Evolutionary conservation across 2,797 vertebrate species (phyloP), one percentile per base, ranked within the genome.

Genomic region (Nannoperca australis): DNA sequence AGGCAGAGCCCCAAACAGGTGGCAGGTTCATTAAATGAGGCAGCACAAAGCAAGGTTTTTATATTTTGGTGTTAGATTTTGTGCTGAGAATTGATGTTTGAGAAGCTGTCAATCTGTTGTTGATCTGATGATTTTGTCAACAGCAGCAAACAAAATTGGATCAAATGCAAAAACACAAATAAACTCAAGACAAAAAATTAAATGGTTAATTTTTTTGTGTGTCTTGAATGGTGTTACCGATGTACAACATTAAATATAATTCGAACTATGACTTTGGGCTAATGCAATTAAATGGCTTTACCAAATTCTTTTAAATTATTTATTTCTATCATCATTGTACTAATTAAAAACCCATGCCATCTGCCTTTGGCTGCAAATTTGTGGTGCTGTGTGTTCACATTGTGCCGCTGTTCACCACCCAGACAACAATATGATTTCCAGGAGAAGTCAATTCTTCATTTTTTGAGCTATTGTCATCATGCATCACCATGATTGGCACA

Each of bases 341-440:
- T 38, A 13, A 73, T 34, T 45, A 56, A 50, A 61, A 18, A 64
- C 27, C 18, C 34, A 40, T 17, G 15, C 40, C 51, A 64, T 73
- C 60, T 73, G 61, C 24, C 34, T 38, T 18, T 38, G 61, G 15
- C 42, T 44, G 54, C 18, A 42, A 30, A 27, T 40, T 24, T 30
- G n/a, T 50, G 6, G 22, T 15, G 60, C 22, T 14, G 30, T 27
- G 51, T 56, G 45, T 67, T 51, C 7, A 60, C 36, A 51, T 59
- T 1, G 15, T 59, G 34, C 38, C 2, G n/a, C 42, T 65, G 15
- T 66, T 32, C 53, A 34, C 62, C 30, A 20, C 27, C 53, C 62
- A 58, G 7, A 51, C 34, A 51, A 51, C 45, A 60, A 22, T 20
- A 24, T 34, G 36, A 67, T 68, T 22, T 24, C 10, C 64, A 17